Evolutionary conservation across 2,113 vertebrate species (phyloP).

Genomic region (Heloderma charlesbogerti): DNA sequence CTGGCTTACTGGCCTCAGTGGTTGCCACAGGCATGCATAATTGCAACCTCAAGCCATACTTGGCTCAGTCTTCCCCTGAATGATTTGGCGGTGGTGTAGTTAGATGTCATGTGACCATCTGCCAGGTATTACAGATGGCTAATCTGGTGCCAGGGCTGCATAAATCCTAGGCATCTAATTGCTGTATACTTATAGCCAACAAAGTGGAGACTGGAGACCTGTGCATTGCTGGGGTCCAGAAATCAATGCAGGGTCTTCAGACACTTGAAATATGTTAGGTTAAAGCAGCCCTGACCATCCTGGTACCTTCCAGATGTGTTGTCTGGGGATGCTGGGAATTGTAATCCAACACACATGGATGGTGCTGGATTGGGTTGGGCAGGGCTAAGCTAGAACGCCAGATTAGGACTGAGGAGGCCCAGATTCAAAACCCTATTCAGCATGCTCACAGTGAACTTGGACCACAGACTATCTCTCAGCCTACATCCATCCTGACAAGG

Average conservation of each 20-base stretch:
- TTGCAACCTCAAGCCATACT: neutral
- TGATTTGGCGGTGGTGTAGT: neutral
- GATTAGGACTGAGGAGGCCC: too few species aligned
- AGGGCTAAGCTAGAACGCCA: too few species aligned
- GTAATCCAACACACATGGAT: too few species aligned
- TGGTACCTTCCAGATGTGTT: too few species aligned
- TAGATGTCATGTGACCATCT: neutral
- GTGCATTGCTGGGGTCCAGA: neutral
- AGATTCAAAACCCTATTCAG: too few species aligned
- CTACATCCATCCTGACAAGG: too few species aligned
- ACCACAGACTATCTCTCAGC: too few species aligned
- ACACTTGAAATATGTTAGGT: neutral
- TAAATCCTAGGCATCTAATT: neutral
- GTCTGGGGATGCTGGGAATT: too few species aligned
- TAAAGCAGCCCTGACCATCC: neutral
- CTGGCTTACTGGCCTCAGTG: neutral
- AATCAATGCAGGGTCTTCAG: neutral
- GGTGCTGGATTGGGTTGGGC: too few species aligned
- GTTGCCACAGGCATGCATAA: neutral
- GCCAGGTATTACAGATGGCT: neutral
- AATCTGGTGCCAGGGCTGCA: neutral
- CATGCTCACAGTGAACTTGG: neutral
- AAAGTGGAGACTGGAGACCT: neutral
- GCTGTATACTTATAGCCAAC: too few species aligned
- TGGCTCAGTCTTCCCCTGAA: neutral